Percentiles rank a stretch among this genome's conserved stretches.
Evolutionary conservation across 2,797 vertebrate genomes (phyloP).

Genomic region (Trachops cirrhosus): DNA sequence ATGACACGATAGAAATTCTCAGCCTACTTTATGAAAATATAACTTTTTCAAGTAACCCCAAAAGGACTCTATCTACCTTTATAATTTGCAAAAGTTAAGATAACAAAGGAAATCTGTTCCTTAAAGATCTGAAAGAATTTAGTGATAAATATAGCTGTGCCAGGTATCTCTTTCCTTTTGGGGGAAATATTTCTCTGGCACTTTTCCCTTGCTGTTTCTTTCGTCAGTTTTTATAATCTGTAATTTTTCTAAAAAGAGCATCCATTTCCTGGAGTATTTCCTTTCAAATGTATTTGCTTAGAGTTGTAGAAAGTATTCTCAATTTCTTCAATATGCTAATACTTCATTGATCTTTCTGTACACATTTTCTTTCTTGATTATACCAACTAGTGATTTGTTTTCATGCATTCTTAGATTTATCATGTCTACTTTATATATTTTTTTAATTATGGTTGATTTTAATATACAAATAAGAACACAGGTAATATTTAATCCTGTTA

Average conservation of each 20-base stretch:
- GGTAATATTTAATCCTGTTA: not conserved
- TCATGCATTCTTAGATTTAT: not conserved
- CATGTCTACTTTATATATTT: not conserved
- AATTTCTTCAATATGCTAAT: not conserved
- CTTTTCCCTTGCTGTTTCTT: not conserved
- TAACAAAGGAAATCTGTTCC: not conserved
- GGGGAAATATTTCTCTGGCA: not conserved
- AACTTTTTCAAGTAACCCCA: not conserved
- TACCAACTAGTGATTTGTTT: not conserved
- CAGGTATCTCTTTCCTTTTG: not conserved
- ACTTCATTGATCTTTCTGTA: not conserved
- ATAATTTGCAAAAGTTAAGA: not conserved
- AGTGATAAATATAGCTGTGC: not conserved
- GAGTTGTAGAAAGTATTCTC: not conserved
- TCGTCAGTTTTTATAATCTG: not conserved
- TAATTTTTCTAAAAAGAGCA: not conserved
- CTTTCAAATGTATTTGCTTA: not conserved
- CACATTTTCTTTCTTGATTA: not conserved
- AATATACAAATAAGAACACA: not conserved
- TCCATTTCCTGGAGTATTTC: not conserved
- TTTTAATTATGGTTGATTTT: not conserved
- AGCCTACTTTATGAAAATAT: constrained; percentile 2
- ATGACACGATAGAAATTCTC: not conserved
- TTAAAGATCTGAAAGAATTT: not conserved
- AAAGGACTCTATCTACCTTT: not conserved